A percentile compares a stretch with the other conserved stretches of the same genome.
These are phyloP conservation scores for Ladona fulva DNA, from an alignment of 1,140 invertebrate genomes.

Conservation along the genomic window DNA sequence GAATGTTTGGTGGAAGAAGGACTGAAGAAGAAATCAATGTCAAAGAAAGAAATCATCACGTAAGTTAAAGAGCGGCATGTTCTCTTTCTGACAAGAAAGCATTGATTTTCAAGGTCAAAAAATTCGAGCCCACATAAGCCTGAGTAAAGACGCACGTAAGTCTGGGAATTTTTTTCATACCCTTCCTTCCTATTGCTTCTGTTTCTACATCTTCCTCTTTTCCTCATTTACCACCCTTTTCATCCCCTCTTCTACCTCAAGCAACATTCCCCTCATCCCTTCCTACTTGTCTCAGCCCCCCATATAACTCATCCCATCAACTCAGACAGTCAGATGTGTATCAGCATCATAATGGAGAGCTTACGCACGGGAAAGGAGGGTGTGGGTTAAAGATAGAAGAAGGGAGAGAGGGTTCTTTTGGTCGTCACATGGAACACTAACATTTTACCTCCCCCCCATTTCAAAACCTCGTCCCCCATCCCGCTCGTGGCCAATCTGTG, in stretches of 20 bases:
- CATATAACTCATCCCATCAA: background rate
- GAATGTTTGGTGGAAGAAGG: no score
- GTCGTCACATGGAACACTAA: background rate
- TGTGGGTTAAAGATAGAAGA: background rate
- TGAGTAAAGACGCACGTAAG: no score
- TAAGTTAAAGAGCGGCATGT: no score
- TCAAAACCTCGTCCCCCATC: background rate
- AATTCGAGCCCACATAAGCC: no score
- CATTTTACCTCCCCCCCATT: background rate
- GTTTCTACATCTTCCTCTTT: background rate
- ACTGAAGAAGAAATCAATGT: no score
- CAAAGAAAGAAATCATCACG: no score
- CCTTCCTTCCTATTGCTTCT: background rate
- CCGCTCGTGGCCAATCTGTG: background rate
- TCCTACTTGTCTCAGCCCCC: background rate
- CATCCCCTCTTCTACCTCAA: background rate
- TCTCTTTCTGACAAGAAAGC: no score
- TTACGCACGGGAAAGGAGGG: background rate
- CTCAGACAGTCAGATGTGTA: constrained; percentile 4
- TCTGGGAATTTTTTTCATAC: background rate
- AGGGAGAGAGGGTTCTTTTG: background rate
- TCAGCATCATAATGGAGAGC: constrained; percentile 4
- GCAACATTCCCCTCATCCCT: background rate
- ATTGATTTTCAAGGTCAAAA: no score
- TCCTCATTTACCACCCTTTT: background rate